phyloP scores from a whole-genome alignment of 2,113 vertebrate genomes.

The Tragelaphus imberbis region DNA sequence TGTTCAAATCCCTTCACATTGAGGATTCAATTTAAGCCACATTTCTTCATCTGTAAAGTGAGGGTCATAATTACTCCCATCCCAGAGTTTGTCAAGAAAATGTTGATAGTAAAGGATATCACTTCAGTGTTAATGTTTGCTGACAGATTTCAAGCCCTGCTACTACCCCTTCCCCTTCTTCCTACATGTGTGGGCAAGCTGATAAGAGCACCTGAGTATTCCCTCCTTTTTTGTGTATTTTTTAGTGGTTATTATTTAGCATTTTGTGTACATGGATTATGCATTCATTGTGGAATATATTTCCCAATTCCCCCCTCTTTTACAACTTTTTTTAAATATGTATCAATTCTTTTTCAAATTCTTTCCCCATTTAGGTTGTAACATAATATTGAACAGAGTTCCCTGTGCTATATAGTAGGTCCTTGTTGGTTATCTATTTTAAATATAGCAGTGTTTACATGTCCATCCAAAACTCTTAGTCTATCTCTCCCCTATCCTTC shows the following conservation, averaged over 20 bases:
- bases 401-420: neutral
- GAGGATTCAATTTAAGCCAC: neutral
- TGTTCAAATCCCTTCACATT: neutral
- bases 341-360: neutral
- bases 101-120: neutral
- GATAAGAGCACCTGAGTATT: neutral
- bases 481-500: neutral
- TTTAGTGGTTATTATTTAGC: neutral
- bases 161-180: neutral
- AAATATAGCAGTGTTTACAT: neutral
- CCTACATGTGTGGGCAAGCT: neutral
- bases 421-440: neutral
- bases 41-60: neutral
- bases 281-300: neutral
- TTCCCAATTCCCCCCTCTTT: neutral
- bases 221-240: neutral
- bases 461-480: neutral
- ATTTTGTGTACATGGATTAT: neutral
- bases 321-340: neutral
- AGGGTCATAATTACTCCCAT: neutral
- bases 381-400: neutral
- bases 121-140: neutral
- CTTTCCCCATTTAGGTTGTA: neutral
- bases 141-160: neutral
- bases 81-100: neutral